Percentiles rank a stretch among this genome's conserved stretches.
Conservation (phyloP, 1,140 invertebrate species). For the Druon quercuslanigerum region DNA sequence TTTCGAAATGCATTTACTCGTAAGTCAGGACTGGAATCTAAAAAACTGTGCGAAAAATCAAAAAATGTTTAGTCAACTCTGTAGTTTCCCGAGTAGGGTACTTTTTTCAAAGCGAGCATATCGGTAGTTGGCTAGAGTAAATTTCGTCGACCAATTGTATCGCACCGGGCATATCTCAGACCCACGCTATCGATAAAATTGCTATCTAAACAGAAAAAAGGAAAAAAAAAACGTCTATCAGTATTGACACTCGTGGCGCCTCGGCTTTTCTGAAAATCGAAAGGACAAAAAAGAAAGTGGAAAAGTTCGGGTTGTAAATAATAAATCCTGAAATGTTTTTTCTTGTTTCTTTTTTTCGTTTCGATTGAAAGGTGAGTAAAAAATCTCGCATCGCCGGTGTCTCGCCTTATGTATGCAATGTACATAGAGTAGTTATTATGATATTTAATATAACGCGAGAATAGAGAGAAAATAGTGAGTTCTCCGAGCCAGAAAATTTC, state of each 20-base stretch:
- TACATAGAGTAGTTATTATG: constrained; percentile 66
- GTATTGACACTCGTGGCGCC: constrained; percentile 15
- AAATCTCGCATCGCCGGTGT: constrained; percentile 35
- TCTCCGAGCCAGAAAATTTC: constrained; percentile 42
- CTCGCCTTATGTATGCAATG: constrained; percentile 56
- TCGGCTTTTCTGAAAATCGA: constrained; percentile 8
- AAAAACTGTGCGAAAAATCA: not conserved
- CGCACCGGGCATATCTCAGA: not conserved
- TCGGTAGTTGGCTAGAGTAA: constrained; percentile 17
- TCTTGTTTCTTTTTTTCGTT: not conserved
- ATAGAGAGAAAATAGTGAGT: constrained; percentile 42
- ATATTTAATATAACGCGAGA: constrained; percentile 48
- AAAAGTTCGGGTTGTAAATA: not conserved
- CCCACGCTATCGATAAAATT: constrained; percentile 6
- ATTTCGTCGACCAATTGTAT: constrained; percentile 24
- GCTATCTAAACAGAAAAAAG: not conserved
- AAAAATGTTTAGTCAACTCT: constrained; percentile 2
- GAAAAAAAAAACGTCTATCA: constrained; percentile 14
- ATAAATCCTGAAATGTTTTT: not conserved
- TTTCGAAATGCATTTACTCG: constrained; percentile 51
- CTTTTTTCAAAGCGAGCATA: constrained; percentile 21
- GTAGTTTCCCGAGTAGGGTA: not conserved
- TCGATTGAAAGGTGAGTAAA: constrained; percentile 11
- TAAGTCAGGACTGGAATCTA: not conserved
- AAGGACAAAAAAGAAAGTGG: not conserved